These are phyloP conservation scores for Sebastes diaconus DNA, from an alignment of 2,797 vertebrate genomes.

Conservation along the genomic window DNA sequence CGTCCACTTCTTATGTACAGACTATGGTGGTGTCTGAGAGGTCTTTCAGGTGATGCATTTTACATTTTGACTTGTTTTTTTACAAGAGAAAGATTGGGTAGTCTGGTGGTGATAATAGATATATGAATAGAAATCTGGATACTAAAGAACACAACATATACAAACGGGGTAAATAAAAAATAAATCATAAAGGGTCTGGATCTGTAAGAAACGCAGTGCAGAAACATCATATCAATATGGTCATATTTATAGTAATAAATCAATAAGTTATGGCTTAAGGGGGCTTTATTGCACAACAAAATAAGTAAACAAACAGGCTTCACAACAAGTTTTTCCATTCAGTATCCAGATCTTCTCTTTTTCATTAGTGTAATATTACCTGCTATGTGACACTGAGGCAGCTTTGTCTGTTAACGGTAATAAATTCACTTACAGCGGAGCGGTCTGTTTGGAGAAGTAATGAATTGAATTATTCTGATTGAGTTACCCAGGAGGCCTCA, in stretches of 20 bases:
- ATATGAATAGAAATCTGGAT: not conserved
- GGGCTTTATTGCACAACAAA: not conserved
- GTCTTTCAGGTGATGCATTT: not conserved
- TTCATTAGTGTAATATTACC: too few species aligned
- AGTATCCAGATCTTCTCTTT: not conserved
- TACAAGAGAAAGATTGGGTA: not conserved
- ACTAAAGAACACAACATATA: too few species aligned
- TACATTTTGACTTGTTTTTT: too few species aligned
- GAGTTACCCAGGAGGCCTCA: constrained; percentile 30
- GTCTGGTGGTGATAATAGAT: not conserved
- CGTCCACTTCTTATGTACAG: too few species aligned
- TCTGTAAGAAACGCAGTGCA: not conserved
- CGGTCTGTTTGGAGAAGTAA: constrained; percentile 43
- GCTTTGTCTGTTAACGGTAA: constrained; percentile 8
- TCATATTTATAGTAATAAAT: not conserved
- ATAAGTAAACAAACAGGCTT: not conserved
- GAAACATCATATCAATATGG: not conserved
- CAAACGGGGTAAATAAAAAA: too few species aligned
- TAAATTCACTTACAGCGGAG: constrained; percentile 23
- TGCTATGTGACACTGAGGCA: not conserved
- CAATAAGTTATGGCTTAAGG: not conserved
- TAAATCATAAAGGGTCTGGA: not conserved
- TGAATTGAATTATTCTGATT: constrained; percentile 47
- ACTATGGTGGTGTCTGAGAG: too few species aligned
- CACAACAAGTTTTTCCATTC: not conserved